phyloP scores from a whole-genome alignment of 2,797 vertebrate species.

The Chaenodraco wilsoni region DNA sequence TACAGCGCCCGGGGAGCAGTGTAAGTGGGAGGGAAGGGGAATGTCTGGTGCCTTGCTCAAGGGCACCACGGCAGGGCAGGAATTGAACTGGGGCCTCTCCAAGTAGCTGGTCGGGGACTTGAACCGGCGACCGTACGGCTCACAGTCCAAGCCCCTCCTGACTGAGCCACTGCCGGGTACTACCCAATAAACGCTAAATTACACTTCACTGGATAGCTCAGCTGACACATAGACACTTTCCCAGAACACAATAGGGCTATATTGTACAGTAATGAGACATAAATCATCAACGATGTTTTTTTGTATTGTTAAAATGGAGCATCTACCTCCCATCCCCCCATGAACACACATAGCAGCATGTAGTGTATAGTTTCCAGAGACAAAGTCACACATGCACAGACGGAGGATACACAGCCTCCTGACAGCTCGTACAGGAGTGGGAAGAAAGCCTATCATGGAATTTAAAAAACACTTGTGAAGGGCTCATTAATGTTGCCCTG shows the following conservation, averaged over 20 bases:
- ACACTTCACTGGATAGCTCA: neutral
- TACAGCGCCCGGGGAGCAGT: too few relatives aligned
- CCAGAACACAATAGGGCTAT: neutral
- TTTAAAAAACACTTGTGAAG: constrained; percentile 54
- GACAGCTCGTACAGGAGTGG: constrained; percentile 36
- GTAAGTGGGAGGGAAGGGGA: too few relatives aligned
- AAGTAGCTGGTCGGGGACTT: too few relatives aligned
- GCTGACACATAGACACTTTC: neutral
- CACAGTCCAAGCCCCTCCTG: too few relatives aligned
- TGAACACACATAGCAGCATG: neutral
- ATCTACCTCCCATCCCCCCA: neutral
- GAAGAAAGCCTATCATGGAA: constrained; percentile 43
- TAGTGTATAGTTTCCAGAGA: neutral
- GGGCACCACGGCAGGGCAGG: too few relatives aligned
- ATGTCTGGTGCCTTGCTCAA: too few relatives aligned
- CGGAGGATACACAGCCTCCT: constrained; percentile 35
- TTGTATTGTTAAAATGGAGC: neutral
- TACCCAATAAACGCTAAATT: neutral
- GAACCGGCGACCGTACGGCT: too few relatives aligned
- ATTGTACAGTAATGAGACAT: neutral
- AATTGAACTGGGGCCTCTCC: too few relatives aligned
- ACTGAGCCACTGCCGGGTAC: too few relatives aligned
- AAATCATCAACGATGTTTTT: neutral
- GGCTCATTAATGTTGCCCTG: constrained; percentile 62
- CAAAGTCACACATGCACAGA: constrained; percentile 43